Evolutionary conservation across 2,797 vertebrate species (phyloP), one percentile per base, ranked within the genome.

Genomic region (Spondyliosoma cantharus): DNA sequence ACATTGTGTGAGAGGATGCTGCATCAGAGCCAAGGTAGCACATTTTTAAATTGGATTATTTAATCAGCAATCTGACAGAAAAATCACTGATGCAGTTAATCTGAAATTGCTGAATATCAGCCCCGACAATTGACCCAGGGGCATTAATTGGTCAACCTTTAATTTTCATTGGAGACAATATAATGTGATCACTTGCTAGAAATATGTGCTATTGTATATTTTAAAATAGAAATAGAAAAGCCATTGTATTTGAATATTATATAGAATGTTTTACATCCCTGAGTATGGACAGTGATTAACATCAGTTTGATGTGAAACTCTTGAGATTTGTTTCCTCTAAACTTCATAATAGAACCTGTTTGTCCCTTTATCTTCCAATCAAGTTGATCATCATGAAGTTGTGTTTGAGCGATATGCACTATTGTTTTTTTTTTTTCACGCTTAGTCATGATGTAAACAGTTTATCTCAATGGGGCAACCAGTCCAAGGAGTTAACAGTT

Each of bases 281-380:
- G 13, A 19, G 4, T 5, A 3, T 63, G 15, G 7, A 37, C 15
- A 49, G 29, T 8, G 52, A 53, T 7, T 32, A 4, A 59, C 2
- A 13, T 64, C 5, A 56, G 56, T 25, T 16, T 25, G 9, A 57
- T 14, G 22, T 4, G 3, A n/a, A 5, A 29, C 11, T 57, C 22
- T 25, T 45, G 4, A 14, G 7, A 57, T 11, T 25, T 54, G 20
- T 72, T 66, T 75, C 15, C 19, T 24, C 54, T 13, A 17, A 52
- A 32, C 8, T 12, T 49, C 11, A 32, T 37, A 42, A 71, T 4
- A 49, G 27, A 66, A 60, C 62, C 24, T 27, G 43, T 81, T 76
- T 76, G 46, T 56, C 15, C 7, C 4, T 29, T 46, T 60, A 32
- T 58, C 11, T 9, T 54, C 17, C 12, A 7, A 20, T 57, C 58